Evolutionary conservation across 2,113 vertebrate genomes (phyloP), one percentile per base, ranked within the genome.

Genomic region (Galemys pyrenaicus): DNA sequence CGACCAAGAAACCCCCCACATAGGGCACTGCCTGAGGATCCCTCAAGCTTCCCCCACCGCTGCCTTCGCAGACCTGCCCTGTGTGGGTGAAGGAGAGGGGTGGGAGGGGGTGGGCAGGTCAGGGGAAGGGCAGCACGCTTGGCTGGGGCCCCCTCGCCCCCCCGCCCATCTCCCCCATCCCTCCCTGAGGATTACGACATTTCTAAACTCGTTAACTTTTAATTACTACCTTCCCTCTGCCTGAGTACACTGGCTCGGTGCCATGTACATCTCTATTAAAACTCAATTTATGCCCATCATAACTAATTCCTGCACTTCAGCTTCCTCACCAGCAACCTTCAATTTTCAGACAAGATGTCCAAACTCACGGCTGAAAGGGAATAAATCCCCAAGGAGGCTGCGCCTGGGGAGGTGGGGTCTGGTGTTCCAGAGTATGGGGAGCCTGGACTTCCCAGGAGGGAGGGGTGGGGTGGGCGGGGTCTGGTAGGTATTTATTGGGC

Each of bases 141-240:
- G 84, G 58, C 54, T 5, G 73, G 82, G 92, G 46, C 35, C 49
- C 51, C 35, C 6, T 22, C 75, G 90, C 17, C 92, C 94, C 92
- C 68, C 0, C 3, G 87, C 68, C 96, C 94, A 37, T 94, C 65
- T 83, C 70, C 71, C 86, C 51, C 84, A 70, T 75, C 67, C 89
- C 41, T 97, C 97, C 96, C 97, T 44, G 65, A 96, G 97, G 98
- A 97, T 96, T 93, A 84, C 46, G 82, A 96, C 91, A 92, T 98
- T 98, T 98, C 98, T 98, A 98, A 98, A 98, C 98, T 98, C 97
- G 94, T 98, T 98, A 98, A 98, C 97, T 98, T 98, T 98, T 98
- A 98, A 98, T 98, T 98, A 98, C 97, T 95, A 96, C 97, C 97
- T 98, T 98, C 97, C 98, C 97, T 96, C 96, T 96, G 98, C 98